phyloP scores from a whole-genome alignment of 1,140 invertebrate genomes.

The Acyrthosiphon pisum region DNA sequence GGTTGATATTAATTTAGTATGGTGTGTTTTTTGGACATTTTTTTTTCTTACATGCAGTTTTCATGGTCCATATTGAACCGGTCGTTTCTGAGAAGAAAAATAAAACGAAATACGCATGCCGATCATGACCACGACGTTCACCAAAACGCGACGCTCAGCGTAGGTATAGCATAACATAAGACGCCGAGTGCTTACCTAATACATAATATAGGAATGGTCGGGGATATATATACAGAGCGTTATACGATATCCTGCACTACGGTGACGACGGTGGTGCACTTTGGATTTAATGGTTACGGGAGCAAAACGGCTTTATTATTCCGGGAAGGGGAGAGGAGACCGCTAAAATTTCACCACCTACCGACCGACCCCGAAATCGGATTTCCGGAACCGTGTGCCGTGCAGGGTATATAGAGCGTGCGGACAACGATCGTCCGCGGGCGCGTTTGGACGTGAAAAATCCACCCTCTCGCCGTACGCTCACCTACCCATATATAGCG shows the following conservation, averaged over 20 bases:
- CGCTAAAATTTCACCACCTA: not conserved
- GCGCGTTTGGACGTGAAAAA: conserved; percentile 12
- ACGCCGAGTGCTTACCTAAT: not conserved
- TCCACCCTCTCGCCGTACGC: not conserved
- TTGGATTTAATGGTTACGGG: conserved; percentile 35
- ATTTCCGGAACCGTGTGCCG: not conserved
- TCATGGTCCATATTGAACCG: not conserved
- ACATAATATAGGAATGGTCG: not conserved
- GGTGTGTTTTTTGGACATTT: not conserved
- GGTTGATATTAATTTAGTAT: not conserved
- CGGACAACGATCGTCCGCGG: not conserved
- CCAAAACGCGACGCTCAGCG: not conserved
- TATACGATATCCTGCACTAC: conserved; percentile 27
- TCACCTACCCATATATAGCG: not conserved
- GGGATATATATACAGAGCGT: not conserved
- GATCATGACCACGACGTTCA: not conserved
- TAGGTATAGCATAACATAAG: not conserved
- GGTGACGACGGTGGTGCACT: not conserved
- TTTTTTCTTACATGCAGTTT: not conserved
- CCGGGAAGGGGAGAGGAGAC: not conserved
- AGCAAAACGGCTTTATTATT: conserved; percentile 51
- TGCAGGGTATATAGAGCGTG: not conserved
- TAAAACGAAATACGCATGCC: not conserved
- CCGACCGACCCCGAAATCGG: conserved; percentile 32
- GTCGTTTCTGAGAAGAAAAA: not conserved